Conservation (phyloP, 2,113 vertebrate genomes). For the Thinocorus orbignyianus region DNA sequence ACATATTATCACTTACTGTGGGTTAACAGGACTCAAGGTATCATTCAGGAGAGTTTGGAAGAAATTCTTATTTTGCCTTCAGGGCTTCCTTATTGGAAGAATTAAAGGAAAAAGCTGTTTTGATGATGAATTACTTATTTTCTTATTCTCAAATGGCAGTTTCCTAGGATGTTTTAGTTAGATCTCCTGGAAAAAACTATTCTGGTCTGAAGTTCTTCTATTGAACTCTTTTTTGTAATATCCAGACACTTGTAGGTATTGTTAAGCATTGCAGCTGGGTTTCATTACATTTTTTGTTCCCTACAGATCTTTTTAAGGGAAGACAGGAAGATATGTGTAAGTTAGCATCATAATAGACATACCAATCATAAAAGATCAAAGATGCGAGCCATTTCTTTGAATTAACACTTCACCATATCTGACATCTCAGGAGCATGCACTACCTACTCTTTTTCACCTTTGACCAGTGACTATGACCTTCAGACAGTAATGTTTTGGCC, state of each 20-base stretch:
- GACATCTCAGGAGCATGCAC: background rate
- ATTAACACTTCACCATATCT: background rate
- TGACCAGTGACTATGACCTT: background rate
- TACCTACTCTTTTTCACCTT: background rate
- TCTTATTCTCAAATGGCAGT: background rate
- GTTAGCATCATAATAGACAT: background rate
- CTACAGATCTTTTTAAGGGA: background rate
- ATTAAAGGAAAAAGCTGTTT: background rate
- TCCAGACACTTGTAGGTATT: background rate
- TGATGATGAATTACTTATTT: background rate
- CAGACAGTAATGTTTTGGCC: background rate
- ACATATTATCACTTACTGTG: background rate
- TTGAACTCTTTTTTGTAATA: background rate
- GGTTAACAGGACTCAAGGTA: background rate
- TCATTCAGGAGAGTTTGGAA: background rate
- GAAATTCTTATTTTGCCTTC: background rate
- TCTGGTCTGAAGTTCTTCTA: background rate
- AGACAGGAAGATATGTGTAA: background rate
- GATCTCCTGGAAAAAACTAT: background rate
- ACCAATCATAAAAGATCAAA: background rate
- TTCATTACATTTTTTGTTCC: background rate
- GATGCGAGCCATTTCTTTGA: background rate
- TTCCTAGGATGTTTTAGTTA: background rate
- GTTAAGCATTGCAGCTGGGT: background rate
- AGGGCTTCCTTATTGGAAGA: background rate